Percentiles rank a stretch among this genome's conserved stretches.
These are phyloP conservation scores for Laticauda colubrina DNA, from an alignment of 2,113 vertebrate genomes.

Conservation along the genomic window DNA sequence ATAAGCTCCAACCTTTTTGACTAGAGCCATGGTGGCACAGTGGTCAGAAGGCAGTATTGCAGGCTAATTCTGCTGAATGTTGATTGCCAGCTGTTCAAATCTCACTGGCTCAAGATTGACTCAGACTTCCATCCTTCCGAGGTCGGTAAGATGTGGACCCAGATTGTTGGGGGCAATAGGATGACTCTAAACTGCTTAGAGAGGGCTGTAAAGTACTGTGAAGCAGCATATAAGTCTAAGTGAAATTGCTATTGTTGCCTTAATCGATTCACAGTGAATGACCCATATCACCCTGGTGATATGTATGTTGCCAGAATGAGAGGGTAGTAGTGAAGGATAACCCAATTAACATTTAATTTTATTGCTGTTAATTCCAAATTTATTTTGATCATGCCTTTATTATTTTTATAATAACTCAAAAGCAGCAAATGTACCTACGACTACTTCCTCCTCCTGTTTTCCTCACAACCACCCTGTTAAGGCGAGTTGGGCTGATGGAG, in stretches of 20 bases:
- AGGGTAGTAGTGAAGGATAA: not conserved
- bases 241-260: no score
- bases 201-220: no score
- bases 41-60: no score
- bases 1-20: not conserved
- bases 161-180: no score
- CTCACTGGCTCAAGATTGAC: no score
- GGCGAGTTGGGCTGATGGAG: not conserved
- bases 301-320: not conserved
- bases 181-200: no score
- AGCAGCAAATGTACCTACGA: not conserved
- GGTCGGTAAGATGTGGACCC: no score
- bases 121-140: no score
- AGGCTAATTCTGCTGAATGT: no score
- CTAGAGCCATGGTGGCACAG: no score
- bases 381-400: not conserved
- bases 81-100: no score
- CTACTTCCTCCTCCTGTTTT: not conserved
- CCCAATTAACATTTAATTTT: not conserved
- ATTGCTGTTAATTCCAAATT: not conserved
- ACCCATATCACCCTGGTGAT: not conserved
- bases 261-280: not conserved
- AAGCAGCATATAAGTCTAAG: no score
- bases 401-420: not conserved
- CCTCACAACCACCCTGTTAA: not conserved